phyloP scores from a whole-genome alignment of 2,888 invertebrate genomes.

The Schrankia costaestrigalis region DNA sequence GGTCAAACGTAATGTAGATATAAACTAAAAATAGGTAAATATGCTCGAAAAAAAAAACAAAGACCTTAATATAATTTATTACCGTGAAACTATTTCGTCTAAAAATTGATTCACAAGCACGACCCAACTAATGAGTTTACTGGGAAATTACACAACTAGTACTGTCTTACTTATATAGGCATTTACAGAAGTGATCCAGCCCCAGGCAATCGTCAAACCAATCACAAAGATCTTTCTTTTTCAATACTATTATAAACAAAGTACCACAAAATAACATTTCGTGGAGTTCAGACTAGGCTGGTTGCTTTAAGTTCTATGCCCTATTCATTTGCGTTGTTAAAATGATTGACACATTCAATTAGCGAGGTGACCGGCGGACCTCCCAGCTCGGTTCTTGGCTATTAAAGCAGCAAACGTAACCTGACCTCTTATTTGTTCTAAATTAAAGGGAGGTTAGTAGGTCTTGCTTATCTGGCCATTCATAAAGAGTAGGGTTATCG shows the following conservation, averaged over 20 bases:
- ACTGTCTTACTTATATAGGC: conserved; percentile 60
- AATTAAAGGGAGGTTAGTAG: conserved; percentile 23
- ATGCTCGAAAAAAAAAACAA: too few relatives aligned
- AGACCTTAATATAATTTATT: too few relatives aligned
- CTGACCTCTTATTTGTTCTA: conserved; percentile 31
- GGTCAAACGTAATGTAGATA: too few relatives aligned
- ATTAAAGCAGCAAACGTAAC: conserved; percentile 47
- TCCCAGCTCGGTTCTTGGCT: conserved; percentile 73
- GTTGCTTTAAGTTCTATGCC: conserved; percentile 56
- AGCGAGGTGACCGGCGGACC: conserved; percentile 83
- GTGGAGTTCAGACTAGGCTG: conserved; percentile 47
- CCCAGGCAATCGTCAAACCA: conserved; percentile 61
- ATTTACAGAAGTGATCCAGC: conserved; percentile 46
- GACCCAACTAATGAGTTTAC: too few relatives aligned
- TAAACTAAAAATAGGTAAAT: too few relatives aligned
- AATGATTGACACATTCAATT: conserved; percentile 91
- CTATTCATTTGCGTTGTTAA: conserved; percentile 85
- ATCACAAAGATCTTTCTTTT: conserved; percentile 26
- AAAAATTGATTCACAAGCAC: too few relatives aligned
- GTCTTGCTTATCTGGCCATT: conserved; percentile 39
- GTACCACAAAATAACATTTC: conserved; percentile 14
- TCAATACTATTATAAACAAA: conserved; percentile 16
- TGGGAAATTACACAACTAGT: conserved; percentile 71
- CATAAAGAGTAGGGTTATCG: conserved; percentile 52
- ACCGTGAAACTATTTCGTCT: too few relatives aligned